Evolutionary conservation across 1,140 invertebrate species (phyloP).

Genomic region (Panagrolaimus sp.): DNA sequence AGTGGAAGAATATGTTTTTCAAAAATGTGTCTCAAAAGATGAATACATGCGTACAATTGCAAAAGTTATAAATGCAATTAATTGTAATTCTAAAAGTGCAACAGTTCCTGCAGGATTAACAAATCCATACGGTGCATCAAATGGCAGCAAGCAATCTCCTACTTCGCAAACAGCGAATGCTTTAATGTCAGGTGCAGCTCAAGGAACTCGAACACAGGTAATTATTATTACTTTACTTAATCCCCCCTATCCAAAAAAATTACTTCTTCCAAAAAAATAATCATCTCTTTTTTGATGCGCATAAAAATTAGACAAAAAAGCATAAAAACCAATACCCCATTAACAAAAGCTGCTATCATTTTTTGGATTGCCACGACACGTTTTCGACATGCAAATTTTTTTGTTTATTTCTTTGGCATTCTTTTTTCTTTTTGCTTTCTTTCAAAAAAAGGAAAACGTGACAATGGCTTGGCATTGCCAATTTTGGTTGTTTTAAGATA

Average conservation of each 20-base stretch:
- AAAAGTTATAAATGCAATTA: slow-evolving; percentile 57
- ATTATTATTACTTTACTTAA: slow-evolving; percentile 8
- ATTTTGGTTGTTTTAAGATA: slow-evolving; percentile 31
- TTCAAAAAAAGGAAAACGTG: no score
- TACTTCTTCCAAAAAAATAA: no score
- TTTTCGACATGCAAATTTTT: background rate
- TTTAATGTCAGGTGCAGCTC: slow-evolving; percentile 5
- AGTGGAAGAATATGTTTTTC: slow-evolving; percentile 57
- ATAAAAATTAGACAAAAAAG: no score
- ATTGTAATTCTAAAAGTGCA: slow-evolving; percentile 57
- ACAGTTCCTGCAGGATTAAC: slow-evolving; percentile 48
- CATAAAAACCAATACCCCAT: background rate
- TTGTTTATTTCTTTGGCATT: background rate
- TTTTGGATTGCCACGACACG: background rate
- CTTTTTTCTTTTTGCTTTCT: background rate
- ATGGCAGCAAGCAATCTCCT: slow-evolving; percentile 23
- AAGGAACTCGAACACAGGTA: slow-evolving; percentile 29
- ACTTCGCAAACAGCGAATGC: slow-evolving; percentile 8
- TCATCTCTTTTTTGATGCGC: no score
- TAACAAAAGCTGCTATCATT: background rate
- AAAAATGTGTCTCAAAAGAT: slow-evolving; percentile 55
- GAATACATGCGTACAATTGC: slow-evolving; percentile 58
- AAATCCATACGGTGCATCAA: slow-evolving; percentile 22
- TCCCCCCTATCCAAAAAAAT: no score
- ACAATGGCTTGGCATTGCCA: background rate